Conservation (phyloP, 2,888 invertebrate genomes). For the Lasioglossum calceatum region DNA sequence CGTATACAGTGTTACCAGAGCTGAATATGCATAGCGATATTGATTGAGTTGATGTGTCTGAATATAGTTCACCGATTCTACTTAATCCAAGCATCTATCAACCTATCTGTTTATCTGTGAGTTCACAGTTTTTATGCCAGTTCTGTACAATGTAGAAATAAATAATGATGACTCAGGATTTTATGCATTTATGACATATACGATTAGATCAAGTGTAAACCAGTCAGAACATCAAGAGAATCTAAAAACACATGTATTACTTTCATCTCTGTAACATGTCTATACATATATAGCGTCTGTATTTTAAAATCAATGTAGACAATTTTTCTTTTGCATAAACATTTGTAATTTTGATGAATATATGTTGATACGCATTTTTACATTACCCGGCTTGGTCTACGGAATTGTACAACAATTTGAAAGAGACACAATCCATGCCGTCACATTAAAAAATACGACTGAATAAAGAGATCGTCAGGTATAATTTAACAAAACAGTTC, state of each 20-base stretch:
- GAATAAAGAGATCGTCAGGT: background rate
- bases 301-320: background rate
- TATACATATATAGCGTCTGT: background rate
- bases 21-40: background rate
- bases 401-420: too few relatives aligned
- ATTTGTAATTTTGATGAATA: background rate
- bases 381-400: background rate
- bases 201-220: background rate
- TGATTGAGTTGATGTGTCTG: background rate
- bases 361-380: background rate
- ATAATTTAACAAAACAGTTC: background rate
- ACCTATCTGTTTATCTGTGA: background rate
- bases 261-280: background rate
- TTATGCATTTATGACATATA: background rate
- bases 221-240: background rate
- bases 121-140: background rate
- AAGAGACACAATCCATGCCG: too few relatives aligned
- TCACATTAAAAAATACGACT: background rate
- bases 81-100: background rate
- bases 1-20: background rate
- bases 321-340: background rate
- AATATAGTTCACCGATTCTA: background rate
- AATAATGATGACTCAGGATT: background rate
- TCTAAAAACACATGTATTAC: background rate
- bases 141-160: background rate